Percentiles rank a stretch among this genome's conserved stretches.
Conservation (phyloP, 2,113 vertebrate genomes). For the Conger conger region DNA sequence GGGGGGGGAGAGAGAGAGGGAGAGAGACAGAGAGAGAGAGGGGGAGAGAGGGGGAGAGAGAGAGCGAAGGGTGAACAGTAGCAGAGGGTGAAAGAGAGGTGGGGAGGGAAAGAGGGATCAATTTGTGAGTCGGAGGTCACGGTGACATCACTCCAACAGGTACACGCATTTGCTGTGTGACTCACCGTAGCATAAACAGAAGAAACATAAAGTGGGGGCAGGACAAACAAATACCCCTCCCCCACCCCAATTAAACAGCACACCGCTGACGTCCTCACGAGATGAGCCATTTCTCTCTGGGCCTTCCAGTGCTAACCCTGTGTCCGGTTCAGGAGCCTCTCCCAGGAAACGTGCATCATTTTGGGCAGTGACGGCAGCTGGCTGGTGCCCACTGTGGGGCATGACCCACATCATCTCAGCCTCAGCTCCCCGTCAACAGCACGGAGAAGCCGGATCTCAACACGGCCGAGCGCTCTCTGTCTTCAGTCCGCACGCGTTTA, state of each 20-base stretch:
- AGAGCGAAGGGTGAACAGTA: slow-evolving; percentile 18
- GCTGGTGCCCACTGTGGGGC: background rate
- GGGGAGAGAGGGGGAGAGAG: slow-evolving; percentile 6
- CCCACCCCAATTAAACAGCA: background rate
- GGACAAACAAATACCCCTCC: background rate
- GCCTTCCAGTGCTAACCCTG: background rate
- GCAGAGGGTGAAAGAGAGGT: background rate
- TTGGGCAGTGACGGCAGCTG: background rate
- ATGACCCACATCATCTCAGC: background rate
- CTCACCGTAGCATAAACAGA: slow-evolving; percentile 44
- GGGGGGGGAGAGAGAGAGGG: slow-evolving; percentile 24
- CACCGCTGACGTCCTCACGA: background rate
- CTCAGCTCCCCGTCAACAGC: background rate
- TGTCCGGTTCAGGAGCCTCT: background rate
- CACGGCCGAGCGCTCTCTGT: background rate
- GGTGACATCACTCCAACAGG: slow-evolving; percentile 56
- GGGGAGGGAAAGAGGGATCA: slow-evolving; percentile 47
- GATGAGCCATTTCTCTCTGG: background rate
- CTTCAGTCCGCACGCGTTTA: background rate
- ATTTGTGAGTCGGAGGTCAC: slow-evolving; percentile 62
- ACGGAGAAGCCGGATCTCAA: too few species aligned
- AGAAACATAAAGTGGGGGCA: background rate
- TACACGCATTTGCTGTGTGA: slow-evolving; percentile 50
- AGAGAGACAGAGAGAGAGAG: background rate
- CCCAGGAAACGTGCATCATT: background rate